Base-by-base conservation (phyloP, 1,140 invertebrate species). In the Drusus annulatus region DNA sequence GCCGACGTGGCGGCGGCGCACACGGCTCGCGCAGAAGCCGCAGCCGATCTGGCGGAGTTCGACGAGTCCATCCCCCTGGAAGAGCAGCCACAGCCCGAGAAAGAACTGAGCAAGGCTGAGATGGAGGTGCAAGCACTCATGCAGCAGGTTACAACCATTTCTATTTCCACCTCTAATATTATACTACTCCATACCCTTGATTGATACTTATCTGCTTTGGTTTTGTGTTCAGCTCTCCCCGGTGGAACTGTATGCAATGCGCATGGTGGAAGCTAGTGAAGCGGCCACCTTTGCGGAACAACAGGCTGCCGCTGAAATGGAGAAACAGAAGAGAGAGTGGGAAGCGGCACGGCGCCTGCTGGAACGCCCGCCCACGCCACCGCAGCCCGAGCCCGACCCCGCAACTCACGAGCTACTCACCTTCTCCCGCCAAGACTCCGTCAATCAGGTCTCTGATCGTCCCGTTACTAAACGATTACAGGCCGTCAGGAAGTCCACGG, bases 61-160 rank as follows among this genome's bases (percentile, higher is more conserved):
- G 98, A 99, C 90, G 98, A 99, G 90, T 96, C 94, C 85, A 96
- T 98, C 90, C 97, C 97, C n/a, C 91, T 98, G 62, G 94, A 95
- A 56, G 94, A 95, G 10, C 91, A 91, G 17, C 93, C 93, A 45
- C 90, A 85, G 52, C 45, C 73, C 56, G 90, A 91, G 50, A 87
- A 92, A 56, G 92, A 95, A 86, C 87, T 94, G 68, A 95, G 94
- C 85, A 96, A 95, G 87, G 95, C 95, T 8, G 96, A 97, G 89
- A 90, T 93, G 83, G 95, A 97, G 89, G 92, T 98, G 78, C 94
- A 95, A 75, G 92, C 93, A 87, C 87, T 98, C 13, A 93, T 97
- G 81, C 93, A 95, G 86, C 95, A 97, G 93, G 96, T 97, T 89
- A 84, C 68, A 2, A 5, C 2, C 25, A 5, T 5, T 28, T 84